A percentile compares a stretch with the other conserved stretches of the same genome.
Conservation (phyloP, 1,140 invertebrate species). For the Chelonus insularis region DNA sequence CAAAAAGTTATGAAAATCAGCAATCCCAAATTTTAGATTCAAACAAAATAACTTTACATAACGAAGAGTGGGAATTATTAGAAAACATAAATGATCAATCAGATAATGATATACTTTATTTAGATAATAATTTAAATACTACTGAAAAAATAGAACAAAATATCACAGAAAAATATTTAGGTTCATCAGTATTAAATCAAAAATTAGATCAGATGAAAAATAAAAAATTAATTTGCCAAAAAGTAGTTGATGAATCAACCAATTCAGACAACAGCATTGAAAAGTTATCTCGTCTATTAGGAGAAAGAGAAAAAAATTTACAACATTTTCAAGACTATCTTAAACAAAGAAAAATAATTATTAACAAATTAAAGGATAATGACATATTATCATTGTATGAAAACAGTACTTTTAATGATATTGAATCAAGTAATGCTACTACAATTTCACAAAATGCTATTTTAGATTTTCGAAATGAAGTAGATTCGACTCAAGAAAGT, state of each 20-base stretch:
- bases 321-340: slow-evolving; percentile 54
- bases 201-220: too few relatives aligned
- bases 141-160: slow-evolving; percentile 27
- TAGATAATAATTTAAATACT: slow-evolving; percentile 18
- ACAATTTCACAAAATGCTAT: too few relatives aligned
- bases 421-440: too few relatives aligned
- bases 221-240: slow-evolving; percentile 37
- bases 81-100: neutral
- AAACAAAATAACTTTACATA: too few relatives aligned
- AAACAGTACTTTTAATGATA: slow-evolving; percentile 35
- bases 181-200: slow-evolving; percentile 34
- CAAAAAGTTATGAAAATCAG: too few relatives aligned
- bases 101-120: neutral
- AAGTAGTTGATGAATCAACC: slow-evolving; percentile 32
- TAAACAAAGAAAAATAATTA: slow-evolving; percentile 51
- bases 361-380: slow-evolving; percentile 50
- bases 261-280: slow-evolving; percentile 39
- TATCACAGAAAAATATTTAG: slow-evolving; percentile 36
- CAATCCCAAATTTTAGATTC: too few relatives aligned
- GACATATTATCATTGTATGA: slow-evolving; percentile 52
- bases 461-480: too few relatives aligned
- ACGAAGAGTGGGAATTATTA: too few relatives aligned
- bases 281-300: slow-evolving; percentile 39
- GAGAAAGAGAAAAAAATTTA: slow-evolving; percentile 39
- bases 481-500: too few relatives aligned